Evolutionary conservation across 2,888 invertebrate genomes (phyloP), one percentile per base, ranked within the genome.

Genomic region (Nomada ferruginata): DNA sequence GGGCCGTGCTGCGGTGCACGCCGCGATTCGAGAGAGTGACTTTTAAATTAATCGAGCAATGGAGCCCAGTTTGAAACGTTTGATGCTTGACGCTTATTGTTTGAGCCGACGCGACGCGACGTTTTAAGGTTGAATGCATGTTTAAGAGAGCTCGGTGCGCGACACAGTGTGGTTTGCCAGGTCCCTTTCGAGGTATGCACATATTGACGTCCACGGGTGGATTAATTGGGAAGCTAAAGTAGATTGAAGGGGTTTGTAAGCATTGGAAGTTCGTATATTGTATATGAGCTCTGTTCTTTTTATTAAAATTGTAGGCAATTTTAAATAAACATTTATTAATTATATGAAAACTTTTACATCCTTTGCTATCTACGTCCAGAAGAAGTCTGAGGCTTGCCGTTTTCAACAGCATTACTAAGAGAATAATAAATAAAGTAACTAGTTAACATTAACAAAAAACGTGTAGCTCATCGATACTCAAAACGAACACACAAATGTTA

Each of bases 31-130:
- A 10, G 26, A 1, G 59, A 47, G n/a, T 44, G 71, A 42, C 78
- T 77, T 79, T 71, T 60, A 65, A 71, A 79, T 77, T 60, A 42
- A 60, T 79, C 77, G 18, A 50, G 4, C 5, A 36, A 57, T 64
- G 63, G 29, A 66, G 20, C 52, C 60, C 60, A 0, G 44, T 52
- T 79, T 55, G 47, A 47, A 71, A 79, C 71, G 53, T 47, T 77
- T 60, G 20, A 15, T 26, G 26, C 20, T 68, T 20, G 44, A 52
- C 68, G 42, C 59, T 65, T 70, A 60, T 70, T 64, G 50, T 79
- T 69, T 29, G 4, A 18, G 10, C 4, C 53, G 9, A 0, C 26
- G 11, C 47, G 11, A 3, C 3, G n/a, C 10, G 57, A 36, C 36
- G 36, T 36, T 36, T 36, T 9, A 36, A 36, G n/a, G 76, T 57